phyloP scores from a whole-genome alignment of 2,888 invertebrate species.

The Ligdia adustata region DNA sequence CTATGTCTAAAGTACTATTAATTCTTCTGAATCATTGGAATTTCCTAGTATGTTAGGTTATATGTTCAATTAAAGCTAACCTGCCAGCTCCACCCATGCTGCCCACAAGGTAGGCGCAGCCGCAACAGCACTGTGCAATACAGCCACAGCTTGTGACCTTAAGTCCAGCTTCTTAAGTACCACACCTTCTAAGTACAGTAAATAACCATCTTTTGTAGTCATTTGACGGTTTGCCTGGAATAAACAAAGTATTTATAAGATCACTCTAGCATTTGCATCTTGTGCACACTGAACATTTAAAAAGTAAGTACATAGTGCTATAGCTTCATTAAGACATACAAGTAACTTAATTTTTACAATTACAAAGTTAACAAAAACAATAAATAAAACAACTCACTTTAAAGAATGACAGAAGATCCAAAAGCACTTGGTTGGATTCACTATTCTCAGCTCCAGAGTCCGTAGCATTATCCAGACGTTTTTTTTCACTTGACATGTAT shows the following conservation, averaged over 20 bases:
- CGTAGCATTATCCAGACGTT: constrained; percentile 89
- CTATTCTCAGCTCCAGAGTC: constrained; percentile 68
- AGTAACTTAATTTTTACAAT: no score
- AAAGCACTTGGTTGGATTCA: constrained; percentile 71
- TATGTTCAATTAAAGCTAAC: not conserved
- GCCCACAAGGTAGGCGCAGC: constrained; percentile 96
- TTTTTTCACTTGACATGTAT: constrained; percentile 96
- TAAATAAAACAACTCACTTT: constrained; percentile 57
- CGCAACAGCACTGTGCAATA: constrained; percentile 91
- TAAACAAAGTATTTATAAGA: not conserved
- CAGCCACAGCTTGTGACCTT: constrained; percentile 89
- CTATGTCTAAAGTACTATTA: not conserved
- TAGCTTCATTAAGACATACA: no score
- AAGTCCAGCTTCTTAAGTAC: constrained; percentile 94
- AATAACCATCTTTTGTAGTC: constrained; percentile 97
- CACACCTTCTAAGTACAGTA: constrained; percentile 95
- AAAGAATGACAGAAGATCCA: constrained; percentile 74
- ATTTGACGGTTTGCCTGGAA: constrained; percentile 80
- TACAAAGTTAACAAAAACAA: not conserved
- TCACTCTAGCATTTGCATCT: no score
- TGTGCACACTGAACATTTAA: no score
- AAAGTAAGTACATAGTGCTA: no score
- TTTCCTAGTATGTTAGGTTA: not conserved
- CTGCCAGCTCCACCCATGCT: constrained; percentile 95
- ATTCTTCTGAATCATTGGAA: no score